A percentile compares a stretch with the other conserved stretches of the same genome.
Evolutionary conservation across 2,888 invertebrate genomes (phyloP).

Genomic region (Subacronicta megacephala): DNA sequence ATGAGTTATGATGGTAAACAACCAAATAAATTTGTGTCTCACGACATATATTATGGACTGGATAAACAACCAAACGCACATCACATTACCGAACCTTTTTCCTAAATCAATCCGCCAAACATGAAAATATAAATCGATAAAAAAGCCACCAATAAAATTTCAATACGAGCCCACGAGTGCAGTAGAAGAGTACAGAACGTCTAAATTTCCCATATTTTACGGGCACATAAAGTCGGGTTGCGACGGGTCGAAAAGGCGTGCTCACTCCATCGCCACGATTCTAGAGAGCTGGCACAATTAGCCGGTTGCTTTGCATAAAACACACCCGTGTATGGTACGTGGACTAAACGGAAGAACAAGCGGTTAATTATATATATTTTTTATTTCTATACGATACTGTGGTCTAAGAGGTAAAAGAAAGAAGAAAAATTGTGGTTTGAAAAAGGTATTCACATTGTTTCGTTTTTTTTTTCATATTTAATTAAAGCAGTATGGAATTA

Average conservation of each 20-base stretch:
- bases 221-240: slow-evolving; percentile 60
- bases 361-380: slow-evolving; percentile 35
- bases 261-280: slow-evolving; percentile 68
- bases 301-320: slow-evolving; percentile 80
- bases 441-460: background rate
- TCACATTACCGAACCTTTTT: background rate
- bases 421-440: slow-evolving; percentile 4
- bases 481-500: too few relatives aligned
- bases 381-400: slow-evolving; percentile 12
- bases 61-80: background rate
- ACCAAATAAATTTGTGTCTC: too few relatives aligned
- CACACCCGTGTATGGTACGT: slow-evolving; percentile 60
- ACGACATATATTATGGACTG: background rate
- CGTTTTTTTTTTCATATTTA: too few relatives aligned
- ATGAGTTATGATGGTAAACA: background rate
- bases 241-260: slow-evolving; percentile 66
- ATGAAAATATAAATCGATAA: slow-evolving; percentile 42
- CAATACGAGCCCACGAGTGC: slow-evolving; percentile 39
- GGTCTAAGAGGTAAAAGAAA: background rate
- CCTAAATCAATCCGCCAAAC: slow-evolving; percentile 26
- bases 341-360: slow-evolving; percentile 56
- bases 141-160: slow-evolving; percentile 43
- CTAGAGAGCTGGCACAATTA: slow-evolving; percentile 76
- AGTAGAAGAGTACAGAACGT: slow-evolving; percentile 41
- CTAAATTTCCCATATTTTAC: slow-evolving; percentile 62